Evolutionary conservation across 1,140 invertebrate genomes (phyloP), one percentile per base, ranked within the genome.

Genomic region (Telenomus remus): DNA sequence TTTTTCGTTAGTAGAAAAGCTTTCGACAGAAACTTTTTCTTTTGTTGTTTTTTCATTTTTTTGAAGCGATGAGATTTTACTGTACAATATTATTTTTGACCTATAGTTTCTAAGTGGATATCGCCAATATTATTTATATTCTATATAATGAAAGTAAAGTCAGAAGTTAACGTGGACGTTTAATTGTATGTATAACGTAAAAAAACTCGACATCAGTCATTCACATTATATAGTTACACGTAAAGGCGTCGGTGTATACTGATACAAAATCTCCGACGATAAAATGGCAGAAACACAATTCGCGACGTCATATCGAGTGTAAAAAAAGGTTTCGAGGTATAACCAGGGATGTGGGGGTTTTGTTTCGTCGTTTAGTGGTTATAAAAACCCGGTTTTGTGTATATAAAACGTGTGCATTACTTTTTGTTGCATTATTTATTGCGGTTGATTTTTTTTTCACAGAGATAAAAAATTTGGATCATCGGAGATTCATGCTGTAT

Each of bases 71-170:
- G 72, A 76, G 60, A 55, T 70, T 76, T 69, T 76, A 70, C 60
- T 60, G 37, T 65, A 60, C 72, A 33, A 42, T 65, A 76, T 76
- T 76, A 65, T 69, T 69, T 69, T 84, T 84, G 80, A 55, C 65
- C 46, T 42, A 65, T 76, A 76, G 72, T 81, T 86, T 83, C 76
- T 87, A 88, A 88, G 84, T 86, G 84, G 82, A 80, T 85, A 88
- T 86, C 83, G 80, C 78, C 79, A 84, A 81, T 85, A 85, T 85
- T 86, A 86, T 88, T 87, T 88, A 84, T 87, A 85, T 82, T 86
- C 81, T 70, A 79, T 85, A 76, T 85, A 85, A 87, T 80, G 79
- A 84, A 80, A 78, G 65, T 73, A 78, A 72, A 77, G 64, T 57
- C 79, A 75, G 79, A 63, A 78, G 63, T 83, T 80, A 79, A 61